Conservation (phyloP, 2,113 vertebrate genomes). For the Podarcis raffonei region DNA sequence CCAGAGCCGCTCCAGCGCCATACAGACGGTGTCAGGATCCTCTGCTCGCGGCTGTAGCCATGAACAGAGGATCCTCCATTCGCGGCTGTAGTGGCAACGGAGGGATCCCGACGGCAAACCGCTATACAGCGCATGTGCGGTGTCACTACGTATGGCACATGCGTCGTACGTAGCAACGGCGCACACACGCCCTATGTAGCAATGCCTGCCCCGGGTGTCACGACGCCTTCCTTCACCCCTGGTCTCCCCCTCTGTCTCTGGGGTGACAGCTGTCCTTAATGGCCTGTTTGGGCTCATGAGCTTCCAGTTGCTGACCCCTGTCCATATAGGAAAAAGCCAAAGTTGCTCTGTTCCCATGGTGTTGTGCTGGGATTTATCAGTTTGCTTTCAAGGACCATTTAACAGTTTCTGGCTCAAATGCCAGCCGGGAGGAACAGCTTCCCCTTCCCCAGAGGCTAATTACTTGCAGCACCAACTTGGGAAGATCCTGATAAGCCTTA, state of each 20-base stretch:
- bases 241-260: neutral
- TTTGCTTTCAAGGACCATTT: neutral
- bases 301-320: neutral
- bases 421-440: neutral
- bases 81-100: too few species aligned
- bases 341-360: neutral
- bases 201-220: too few species aligned
- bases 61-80: too few species aligned
- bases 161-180: too few species aligned
- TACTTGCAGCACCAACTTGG: neutral
- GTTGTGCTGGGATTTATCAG: neutral
- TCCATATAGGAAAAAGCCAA: neutral
- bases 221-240: too few species aligned
- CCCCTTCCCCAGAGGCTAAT: conserved; percentile 3
- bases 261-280: neutral
- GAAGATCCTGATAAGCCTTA: neutral
- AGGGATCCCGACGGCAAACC: too few species aligned
- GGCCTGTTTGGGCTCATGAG: neutral
- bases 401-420: neutral
- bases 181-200: too few species aligned
- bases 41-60: too few species aligned
- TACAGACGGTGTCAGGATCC: too few species aligned
- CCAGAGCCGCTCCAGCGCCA: too few species aligned
- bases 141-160: too few species aligned
- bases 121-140: too few species aligned